Evolutionary conservation across 2,113 vertebrate genomes (phyloP).

Genomic region (Eublepharis macularius): DNA sequence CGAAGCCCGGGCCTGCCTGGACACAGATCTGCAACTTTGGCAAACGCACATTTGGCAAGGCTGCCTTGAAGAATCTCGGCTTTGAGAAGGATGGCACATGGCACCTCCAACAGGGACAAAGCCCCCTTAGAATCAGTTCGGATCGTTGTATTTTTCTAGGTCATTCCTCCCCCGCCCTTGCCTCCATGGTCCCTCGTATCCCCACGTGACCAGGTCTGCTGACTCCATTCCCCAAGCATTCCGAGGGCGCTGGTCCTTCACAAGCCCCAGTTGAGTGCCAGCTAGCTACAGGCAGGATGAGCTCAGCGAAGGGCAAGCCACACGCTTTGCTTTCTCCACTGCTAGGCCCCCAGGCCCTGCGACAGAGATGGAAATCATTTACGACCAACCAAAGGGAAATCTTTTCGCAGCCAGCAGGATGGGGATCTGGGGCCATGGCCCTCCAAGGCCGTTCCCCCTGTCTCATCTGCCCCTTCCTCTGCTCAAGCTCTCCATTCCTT

Average conservation of each 20-base stretch:
- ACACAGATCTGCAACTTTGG: too few species aligned
- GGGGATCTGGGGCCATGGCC: not conserved
- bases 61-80: too few species aligned
- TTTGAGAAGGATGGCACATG: too few species aligned
- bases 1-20: too few species aligned
- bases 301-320: conserved; percentile 37
- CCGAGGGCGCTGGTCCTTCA: not conserved
- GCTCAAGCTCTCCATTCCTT: not conserved
- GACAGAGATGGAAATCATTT: conserved; percentile 12
- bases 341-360: conserved; percentile 22
- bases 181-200: too few species aligned
- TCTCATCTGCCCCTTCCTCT: too few species aligned
- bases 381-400: conserved; percentile 19
- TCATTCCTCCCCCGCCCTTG: not conserved
- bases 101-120: too few species aligned
- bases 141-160: not conserved
- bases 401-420: not conserved
- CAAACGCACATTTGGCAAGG: too few species aligned
- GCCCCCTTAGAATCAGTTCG: not conserved
- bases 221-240: not conserved
- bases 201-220: not conserved
- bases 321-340: conserved; percentile 27
- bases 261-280: not conserved
- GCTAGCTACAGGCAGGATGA: conserved; percentile 61
- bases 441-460: not conserved